Evolutionary conservation across 2,888 invertebrate species (phyloP), one percentile per base, ranked within the genome.

Genomic region (Torymus texanus): DNA sequence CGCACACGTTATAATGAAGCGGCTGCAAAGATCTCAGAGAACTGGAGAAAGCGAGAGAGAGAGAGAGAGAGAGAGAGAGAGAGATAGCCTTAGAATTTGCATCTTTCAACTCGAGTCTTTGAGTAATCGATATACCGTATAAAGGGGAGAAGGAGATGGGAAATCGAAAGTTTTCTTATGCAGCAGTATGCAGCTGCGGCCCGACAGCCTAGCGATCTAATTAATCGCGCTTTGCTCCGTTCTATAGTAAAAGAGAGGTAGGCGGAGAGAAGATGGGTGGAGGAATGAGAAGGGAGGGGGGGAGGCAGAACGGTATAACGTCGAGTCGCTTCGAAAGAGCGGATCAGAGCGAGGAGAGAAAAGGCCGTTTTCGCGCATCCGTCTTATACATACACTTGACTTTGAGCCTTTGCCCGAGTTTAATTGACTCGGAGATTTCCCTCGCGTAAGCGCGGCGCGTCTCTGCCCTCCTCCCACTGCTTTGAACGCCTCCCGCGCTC

Each of bases 381-480:
- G 63, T 72, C 55, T 72, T 66, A 72, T 72, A 61, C 51, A 63
- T 74, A 68, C 29, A 74, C 14, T 63, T 55, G 71, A 59, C 58
- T 66, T 71, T 71, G 65, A 62, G 78, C 56, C 58, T 55, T 58
- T 61, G 53, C 14, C 68, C n/a, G 24, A 79, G 59, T 66, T 79
- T 75, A 75, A 75, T 79, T 75, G 71, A 79, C 75, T 75, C 58
- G 75, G 68, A 76, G 72, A 80, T 72, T 72, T 72, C 66, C 66
- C 71, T 56, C 66, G 75, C 71, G 75, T 61, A 71, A 67, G 59
- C 62, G n/a, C 14, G 13, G 50, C 55, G 41, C 41, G 41, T 41
- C 8, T 41, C 21, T 62, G 5, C 66, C 16, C 56, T 51, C 16
- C 56, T 51, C 51, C 8, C 63, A 29, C 50, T 56, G n/a, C 24